Evolutionary conservation across 1,140 invertebrate species (phyloP), one percentile per base, ranked within the genome.

Genomic region (Penaeus japonicus): DNA sequence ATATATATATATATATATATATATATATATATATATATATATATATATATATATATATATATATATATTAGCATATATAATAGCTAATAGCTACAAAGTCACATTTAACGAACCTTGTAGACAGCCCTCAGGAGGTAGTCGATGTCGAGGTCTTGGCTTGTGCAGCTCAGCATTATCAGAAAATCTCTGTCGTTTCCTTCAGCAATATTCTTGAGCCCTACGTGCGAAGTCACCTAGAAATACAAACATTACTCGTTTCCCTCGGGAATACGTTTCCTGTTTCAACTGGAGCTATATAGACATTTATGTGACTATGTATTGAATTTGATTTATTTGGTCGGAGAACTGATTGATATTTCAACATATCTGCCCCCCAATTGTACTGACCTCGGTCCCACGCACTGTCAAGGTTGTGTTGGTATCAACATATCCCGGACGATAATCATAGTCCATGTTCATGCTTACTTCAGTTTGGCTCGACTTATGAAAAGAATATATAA

Each of bases 101-200:
- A 12, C 47, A 30, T 18, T 30, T 54, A 82, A 57, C 84, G 59
- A 15, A 87, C 85, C 77, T 87, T 87, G 32, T 87, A 87, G 17
- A 87, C 39, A 5, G n/a, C 85, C 12, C 62, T 24, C 18, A 32
- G 55, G 30, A 80, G 35, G 77, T 87, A 87, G 73, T 81, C 54
- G 24, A 81, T n/a, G 22, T 80, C 53, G 22, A 87, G 57, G 7
- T 87, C 57, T n/a, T 47, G 20, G 27, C 78, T 87, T 0, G n/a
- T 59, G 30, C 79, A 65, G 53, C 54, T 87, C 3, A 79, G 15
- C 15, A 17, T 87, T 4, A 87, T 10, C 15, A 80, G 77, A 53
- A 47, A 59, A 27, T 87, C 85, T 30, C 32, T 54, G 10, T 20
- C 47, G 15, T 65, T 24, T 12, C 47, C 77, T 20, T 80, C 57